Base-by-base conservation (phyloP, 2,888 invertebrate genomes). In the Seira sanloemensis region DNA sequence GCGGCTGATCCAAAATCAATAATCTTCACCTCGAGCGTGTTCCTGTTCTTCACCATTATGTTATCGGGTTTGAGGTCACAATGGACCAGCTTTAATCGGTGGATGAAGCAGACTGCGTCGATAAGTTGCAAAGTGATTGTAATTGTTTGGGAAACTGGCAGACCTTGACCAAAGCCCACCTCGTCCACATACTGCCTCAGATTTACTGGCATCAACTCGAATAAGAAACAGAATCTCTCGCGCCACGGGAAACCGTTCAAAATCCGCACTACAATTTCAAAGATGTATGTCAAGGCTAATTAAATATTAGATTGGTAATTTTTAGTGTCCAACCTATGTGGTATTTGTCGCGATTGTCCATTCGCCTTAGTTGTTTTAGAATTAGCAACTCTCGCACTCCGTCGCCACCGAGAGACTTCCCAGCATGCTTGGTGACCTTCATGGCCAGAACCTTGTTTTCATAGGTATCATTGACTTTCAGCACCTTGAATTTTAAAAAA, bases 51-150 rank as follows among this genome's bases (percentile, higher is more conserved):
- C 1, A 80, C 0, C 80, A 80, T 75, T 12, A 80, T 69, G 26
- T 80, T 80, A 0, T 68, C 54, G 0, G 80, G 74, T 19, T 80
- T 80, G 2, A 80, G 9, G 50, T 75, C 75, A 19, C 68, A 25
- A 19, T 80, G 80, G 5, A 69, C 18, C 0, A 75, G 26, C 0
- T 19, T 0, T n/a, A 2, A 4, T 1, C 26, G 5, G n/a, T 19
- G 1, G 9, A 80, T 19, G 67, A 62, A 80, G 7, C 58, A 16
- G 18, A 80, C 16, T 0, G 37, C 67, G 1, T 46, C 68, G 9
- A 80, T 5, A 9, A 80, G 2, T n/a, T 80, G 74, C n/a, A 37
- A 62, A 0, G 18, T 18, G 18, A 80, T 21, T 0, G 2, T 24
- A 9, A 2, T 26, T 12, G 24, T 50, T 1, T 68, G n/a, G n/a